Evolutionary conservation across 2,888 invertebrate species (phyloP), one percentile per base, ranked within the genome.

Genomic region (Melinopterus prodromus): DNA sequence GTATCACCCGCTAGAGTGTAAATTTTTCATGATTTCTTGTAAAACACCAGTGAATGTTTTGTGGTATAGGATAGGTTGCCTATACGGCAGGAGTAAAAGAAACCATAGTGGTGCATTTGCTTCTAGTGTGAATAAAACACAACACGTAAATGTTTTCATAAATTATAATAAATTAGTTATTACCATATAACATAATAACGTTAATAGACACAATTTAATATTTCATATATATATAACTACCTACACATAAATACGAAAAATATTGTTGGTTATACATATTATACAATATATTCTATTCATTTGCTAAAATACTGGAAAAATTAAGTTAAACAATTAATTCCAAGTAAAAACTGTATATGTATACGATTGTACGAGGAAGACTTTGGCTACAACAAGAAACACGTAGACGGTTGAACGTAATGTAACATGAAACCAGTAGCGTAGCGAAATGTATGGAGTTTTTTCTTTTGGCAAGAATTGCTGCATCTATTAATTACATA

Each of bases 251-350:
- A 26, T 74, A 74, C n/a, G 74, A n/a, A n/a, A 74, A 35, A 74
- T 35, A 26, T 26, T 26, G 74, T 36, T 36, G 74, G 74, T 35
- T 71, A 71, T 71, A 14, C 71, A 74, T 74, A 74, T 72, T 16
- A 72, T 26, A 74, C 16, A 71, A 71, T 5, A 71, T 53, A 69
- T 69, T 16, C 35, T 77, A 77, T 16, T 16, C 35, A 53, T 77
- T 77, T 38, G 53, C 77, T 69, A 69, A 53, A 69, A 77, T 36
- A 69, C 69, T 69, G 26, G 26, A 74, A 74, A 74, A 74, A 77
- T 14, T 36, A 77, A 77, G 77, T 69, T 26, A 69, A 76, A 76
- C 16, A 76, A 76, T 15, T 76, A 53, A 53, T 53, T 53, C 53
- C 53, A 53, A 9, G 53, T 53, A 53, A 53, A 53, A 53, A 53